Base-by-base conservation (phyloP, 2,113 vertebrate genomes). In the Ellobius talpinus region DNA sequence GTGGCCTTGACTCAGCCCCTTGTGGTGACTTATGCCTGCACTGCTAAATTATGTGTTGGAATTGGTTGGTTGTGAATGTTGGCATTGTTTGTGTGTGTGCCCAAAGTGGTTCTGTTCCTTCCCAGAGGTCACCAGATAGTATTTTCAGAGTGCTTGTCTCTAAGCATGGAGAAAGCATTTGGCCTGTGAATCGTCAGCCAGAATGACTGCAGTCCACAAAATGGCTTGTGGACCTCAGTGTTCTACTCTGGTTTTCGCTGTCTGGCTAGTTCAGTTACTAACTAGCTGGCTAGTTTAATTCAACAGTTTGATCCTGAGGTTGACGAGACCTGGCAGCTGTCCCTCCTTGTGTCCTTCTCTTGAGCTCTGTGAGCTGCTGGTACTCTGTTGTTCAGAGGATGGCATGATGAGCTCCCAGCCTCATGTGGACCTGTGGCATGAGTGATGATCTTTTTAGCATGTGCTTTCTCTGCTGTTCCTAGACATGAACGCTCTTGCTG, bases 381-480 rank as follows among this genome's bases (percentile, higher is more conserved):
- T 10, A 7, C 36, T 55, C 76, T 86, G 31, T 11, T 0, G 5
- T 0, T n/a, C 73, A 72, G 36, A 65, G 5, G 26, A 16, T 94
- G 95, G 82, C 74, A 12, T 5, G 0, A 4, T 36, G 42, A 45
- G 88, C 79, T 96, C 77, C 4, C 52, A 93, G 84, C 63, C 45
- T 50, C 45, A 14, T 50, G 66, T 66, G 95, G 95, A 61, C 96
- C 91, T 65, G 86, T 89, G 97, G 23, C n/a, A 6, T 45, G 58
- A 45, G 66, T 17, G 23, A 16, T 72, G 21, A 14, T 82, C 96
- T 97, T 97, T 1, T 96, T 95, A 90, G 97, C 65, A 0, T 93
- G 96, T 96, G 93, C 97, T 97, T 96, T 97, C 95, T 98, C 96
- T 97, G 96, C 95, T 95, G 89, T 96, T 98, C 97, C 95, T 95